phyloP scores from a whole-genome alignment of 2,797 vertebrate genomes.

The Mormyrus proboscirostris region DNA sequence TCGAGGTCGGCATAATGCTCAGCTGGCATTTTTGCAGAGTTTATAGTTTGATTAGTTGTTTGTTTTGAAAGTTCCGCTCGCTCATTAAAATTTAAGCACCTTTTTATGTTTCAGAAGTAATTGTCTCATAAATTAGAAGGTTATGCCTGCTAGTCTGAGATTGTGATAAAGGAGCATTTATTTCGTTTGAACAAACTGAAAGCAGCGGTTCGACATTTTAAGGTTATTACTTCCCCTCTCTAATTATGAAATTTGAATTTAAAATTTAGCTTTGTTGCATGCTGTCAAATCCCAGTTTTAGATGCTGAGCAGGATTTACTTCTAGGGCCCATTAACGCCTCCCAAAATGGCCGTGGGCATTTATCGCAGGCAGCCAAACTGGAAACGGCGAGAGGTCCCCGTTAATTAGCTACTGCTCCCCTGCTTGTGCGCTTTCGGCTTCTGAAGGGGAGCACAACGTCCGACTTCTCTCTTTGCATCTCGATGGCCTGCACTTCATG shows the following conservation, averaged over 20 bases:
- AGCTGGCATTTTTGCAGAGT: background rate
- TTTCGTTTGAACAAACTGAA: slow-evolving; percentile 6
- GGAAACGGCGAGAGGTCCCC: slow-evolving; percentile 34
- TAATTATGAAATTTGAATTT: slow-evolving; percentile 1
- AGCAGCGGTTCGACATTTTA: slow-evolving; percentile 36
- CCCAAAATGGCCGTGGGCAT: slow-evolving; percentile 31
- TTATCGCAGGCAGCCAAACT: slow-evolving; percentile 38
- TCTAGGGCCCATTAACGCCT: slow-evolving; percentile 27
- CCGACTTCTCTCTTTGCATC: slow-evolving; percentile 20
- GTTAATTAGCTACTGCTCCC: slow-evolving; percentile 34
- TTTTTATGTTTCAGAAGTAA: background rate
- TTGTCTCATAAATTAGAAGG: background rate
- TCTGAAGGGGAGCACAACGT: slow-evolving; percentile 10
- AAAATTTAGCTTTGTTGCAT: slow-evolving; percentile 5
- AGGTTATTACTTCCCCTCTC: slow-evolving; percentile 3
- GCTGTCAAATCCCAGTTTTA: slow-evolving; percentile 9
- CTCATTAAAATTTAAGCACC: background rate
- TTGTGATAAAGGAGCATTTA: background rate
- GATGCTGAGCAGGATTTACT: slow-evolving; percentile 4
- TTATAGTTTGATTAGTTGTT: background rate
- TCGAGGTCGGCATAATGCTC: background rate
- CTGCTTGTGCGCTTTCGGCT: slow-evolving; percentile 24
- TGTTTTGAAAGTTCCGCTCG: background rate
- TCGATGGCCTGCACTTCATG: slow-evolving; percentile 9
- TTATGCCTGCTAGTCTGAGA: background rate